phyloP scores from a whole-genome alignment of 2,797 vertebrate species.

The Strix occidentalis region DNA sequence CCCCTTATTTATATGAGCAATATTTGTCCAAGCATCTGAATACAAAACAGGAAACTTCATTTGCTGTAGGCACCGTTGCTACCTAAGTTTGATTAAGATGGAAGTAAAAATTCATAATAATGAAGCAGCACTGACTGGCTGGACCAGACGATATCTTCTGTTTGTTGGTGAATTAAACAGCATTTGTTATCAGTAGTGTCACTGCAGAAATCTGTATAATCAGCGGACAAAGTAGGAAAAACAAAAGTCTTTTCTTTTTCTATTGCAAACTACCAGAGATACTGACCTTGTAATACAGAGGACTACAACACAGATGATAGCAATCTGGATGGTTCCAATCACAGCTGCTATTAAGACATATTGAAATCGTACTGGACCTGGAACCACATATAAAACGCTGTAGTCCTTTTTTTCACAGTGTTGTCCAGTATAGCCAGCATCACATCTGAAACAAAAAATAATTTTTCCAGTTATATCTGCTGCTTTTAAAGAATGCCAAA shows the following conservation, averaged over 20 bases:
- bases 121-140: not conserved
- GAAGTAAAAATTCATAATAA: slow-evolving; percentile 16
- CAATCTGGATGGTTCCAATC: slow-evolving; percentile 98
- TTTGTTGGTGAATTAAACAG: not conserved
- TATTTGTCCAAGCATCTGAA: slow-evolving; percentile 58
- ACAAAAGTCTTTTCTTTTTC: not conserved
- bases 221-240: not conserved
- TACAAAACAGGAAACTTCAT: slow-evolving; percentile 22
- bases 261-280: not conserved
- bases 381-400: slow-evolving; percentile 97
- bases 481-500: not conserved
- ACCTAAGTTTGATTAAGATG: slow-evolving; percentile 45
- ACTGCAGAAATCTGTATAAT: not conserved
- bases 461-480: not conserved
- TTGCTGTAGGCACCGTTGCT: not conserved
- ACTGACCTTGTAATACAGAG: slow-evolving; percentile 99
- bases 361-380: slow-evolving; percentile 94
- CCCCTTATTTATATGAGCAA: slow-evolving; percentile 49
- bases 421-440: slow-evolving; percentile 95
- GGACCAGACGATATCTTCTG: not conserved
- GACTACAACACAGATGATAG: slow-evolving; percentile 98
- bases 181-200: not conserved
- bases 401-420: slow-evolving; percentile 99
- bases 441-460: slow-evolving; percentile 83
- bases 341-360: slow-evolving; percentile 98